These are phyloP conservation scores for Rhipidura dahli DNA, from an alignment of 2,113 vertebrate species.

Conservation along the genomic window DNA sequence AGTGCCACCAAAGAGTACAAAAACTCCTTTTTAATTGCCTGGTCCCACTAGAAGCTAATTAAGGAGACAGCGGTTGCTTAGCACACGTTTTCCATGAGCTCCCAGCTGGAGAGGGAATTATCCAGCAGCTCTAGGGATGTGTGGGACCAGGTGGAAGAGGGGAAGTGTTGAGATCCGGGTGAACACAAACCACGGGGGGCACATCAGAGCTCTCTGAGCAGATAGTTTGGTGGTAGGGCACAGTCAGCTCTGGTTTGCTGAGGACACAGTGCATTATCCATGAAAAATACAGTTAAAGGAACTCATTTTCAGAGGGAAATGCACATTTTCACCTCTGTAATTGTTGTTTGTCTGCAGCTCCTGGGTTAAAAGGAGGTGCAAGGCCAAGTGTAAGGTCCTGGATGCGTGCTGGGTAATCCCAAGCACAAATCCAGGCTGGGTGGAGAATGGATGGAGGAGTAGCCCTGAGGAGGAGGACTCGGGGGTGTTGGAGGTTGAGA, in stretches of 20 bases:
- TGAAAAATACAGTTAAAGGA: not conserved
- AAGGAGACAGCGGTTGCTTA: not conserved
- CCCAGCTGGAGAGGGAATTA: not conserved
- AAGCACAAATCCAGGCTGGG: not conserved
- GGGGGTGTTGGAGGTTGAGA: not conserved
- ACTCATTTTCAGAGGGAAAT: not conserved
- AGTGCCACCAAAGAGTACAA: not conserved
- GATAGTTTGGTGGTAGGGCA: not conserved
- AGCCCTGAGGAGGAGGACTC: not conserved
- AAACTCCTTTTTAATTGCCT: not conserved
- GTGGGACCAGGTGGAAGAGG: not conserved
- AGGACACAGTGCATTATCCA: not conserved
- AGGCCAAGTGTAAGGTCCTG: not conserved
- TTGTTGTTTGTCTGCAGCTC: not conserved
- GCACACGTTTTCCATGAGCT: not conserved
- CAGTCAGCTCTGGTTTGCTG: fast-evolving
- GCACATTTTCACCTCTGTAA: not conserved
- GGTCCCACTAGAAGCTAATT: not conserved
- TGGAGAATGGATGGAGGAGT: not conserved
- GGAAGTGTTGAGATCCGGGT: not conserved
- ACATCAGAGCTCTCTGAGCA: not conserved
- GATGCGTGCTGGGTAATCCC: not conserved
- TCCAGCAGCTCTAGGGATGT: not conserved
- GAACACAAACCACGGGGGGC: not conserved
- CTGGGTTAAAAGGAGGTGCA: not conserved